These are phyloP conservation scores for Drosophila neocordata DNA, from an alignment of 1,140 invertebrate genomes.

Conservation along the genomic window DNA sequence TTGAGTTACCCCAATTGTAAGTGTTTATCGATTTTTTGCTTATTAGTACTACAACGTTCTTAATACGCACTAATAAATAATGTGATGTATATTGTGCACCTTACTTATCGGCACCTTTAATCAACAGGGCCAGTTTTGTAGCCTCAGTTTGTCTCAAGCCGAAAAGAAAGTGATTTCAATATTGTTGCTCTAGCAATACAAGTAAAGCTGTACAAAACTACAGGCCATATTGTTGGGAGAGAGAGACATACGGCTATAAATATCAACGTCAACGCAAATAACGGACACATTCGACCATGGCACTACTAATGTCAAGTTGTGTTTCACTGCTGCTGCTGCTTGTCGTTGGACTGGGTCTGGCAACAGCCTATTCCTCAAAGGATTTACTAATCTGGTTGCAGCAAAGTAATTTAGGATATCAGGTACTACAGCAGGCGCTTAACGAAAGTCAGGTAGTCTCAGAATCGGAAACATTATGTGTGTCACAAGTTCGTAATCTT, in stretches of 20 bases:
- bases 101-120: constrained; percentile 1
- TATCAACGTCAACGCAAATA: constrained; percentile 13
- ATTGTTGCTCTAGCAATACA: not conserved
- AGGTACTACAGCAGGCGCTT: constrained; percentile 52
- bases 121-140: not conserved
- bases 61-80: not conserved
- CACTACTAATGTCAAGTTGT: constrained; percentile 9
- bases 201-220: not conserved
- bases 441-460: constrained; percentile 7
- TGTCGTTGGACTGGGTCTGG: not conserved
- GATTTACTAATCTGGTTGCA: constrained; percentile 63
- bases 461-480: constrained; percentile 26
- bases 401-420: constrained; percentile 59
- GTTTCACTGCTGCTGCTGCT: constrained; percentile 5
- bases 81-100: not conserved
- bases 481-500: constrained; percentile 29
- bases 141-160: not conserved
- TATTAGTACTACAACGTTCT: not conserved
- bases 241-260: constrained; percentile 20
- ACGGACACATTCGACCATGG: constrained; percentile 22
- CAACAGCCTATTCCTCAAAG: constrained; percentile 26
- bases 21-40: not conserved
- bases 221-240: constrained; percentile 7
- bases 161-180: constrained; percentile 7
- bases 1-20: not conserved